These are phyloP conservation scores for Drosophila histrio DNA, from an alignment of 2,888 invertebrate species.

Conservation along the genomic window DNA sequence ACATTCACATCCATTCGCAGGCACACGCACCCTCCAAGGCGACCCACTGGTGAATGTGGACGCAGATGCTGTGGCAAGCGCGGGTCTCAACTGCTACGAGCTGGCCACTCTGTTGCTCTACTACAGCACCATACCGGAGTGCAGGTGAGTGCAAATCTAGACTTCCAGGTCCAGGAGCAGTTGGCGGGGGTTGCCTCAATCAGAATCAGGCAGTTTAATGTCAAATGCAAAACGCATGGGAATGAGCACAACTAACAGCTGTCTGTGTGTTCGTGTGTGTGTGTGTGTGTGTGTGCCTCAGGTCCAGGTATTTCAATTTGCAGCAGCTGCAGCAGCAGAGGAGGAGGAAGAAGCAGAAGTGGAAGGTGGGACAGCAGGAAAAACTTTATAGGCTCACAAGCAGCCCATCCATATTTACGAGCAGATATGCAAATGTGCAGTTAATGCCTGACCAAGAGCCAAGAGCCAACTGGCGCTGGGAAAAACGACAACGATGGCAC, in stretches of 20 bases:
- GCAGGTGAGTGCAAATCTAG: conserved; percentile 86
- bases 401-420: conserved; percentile 78
- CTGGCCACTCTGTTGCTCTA: conserved; percentile 89
- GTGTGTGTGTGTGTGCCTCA: conserved; percentile 23
- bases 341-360: background rate
- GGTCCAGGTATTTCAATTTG: conserved; percentile 70
- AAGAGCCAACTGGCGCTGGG: conserved; percentile 64
- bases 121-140: conserved; percentile 88
- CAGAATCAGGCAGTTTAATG: conserved; percentile 77
- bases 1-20: conserved; percentile 83
- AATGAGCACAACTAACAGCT: conserved; percentile 66
- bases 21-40: conserved; percentile 88
- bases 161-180: background rate
- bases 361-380: conserved; percentile 9
- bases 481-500: conserved; percentile 44
- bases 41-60: conserved; percentile 88
- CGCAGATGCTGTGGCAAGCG: conserved; percentile 86
- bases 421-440: conserved; percentile 77
- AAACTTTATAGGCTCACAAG: conserved; percentile 59
- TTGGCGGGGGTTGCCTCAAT: conserved; percentile 55
- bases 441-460: conserved; percentile 61
- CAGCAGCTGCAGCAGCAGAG: conserved; percentile 23
- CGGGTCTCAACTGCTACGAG: conserved; percentile 88
- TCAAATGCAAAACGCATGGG: conserved; percentile 77
- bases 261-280: background rate